Conservation (phyloP, 1,140 invertebrate species). For the Papilio helenus region DNA sequence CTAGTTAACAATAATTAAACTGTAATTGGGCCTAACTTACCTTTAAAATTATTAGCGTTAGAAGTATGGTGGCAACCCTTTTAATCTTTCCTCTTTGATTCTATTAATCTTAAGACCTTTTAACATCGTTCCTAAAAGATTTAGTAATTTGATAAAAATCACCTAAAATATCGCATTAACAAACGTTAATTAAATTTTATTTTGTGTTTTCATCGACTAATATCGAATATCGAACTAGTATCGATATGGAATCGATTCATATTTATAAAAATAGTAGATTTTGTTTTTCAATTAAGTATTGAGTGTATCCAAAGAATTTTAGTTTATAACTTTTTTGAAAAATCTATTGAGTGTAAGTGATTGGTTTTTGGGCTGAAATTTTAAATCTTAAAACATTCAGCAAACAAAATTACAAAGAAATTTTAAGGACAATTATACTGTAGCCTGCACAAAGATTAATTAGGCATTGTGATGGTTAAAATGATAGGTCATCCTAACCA, state of each 20-base stretch:
- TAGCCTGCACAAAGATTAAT: too few relatives aligned
- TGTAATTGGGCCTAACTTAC: background rate
- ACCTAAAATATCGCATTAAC: background rate
- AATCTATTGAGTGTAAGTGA: background rate
- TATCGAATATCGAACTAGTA: background rate
- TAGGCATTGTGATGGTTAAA: too few relatives aligned
- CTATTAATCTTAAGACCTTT: background rate
- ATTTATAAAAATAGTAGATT: background rate
- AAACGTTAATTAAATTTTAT: background rate
- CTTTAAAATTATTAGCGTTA: background rate
- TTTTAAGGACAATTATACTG: too few relatives aligned
- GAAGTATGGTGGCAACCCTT: constrained; percentile 5
- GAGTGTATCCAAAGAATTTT: constrained; percentile 2
- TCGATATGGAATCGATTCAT: constrained; percentile 4
- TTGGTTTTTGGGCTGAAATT: background rate
- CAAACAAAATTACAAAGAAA: background rate
- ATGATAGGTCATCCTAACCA: too few relatives aligned
- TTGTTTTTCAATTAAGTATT: background rate
- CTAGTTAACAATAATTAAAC: background rate
- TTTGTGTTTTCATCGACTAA: background rate
- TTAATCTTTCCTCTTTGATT: constrained; percentile 5
- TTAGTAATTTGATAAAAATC: background rate
- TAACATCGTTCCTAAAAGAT: background rate
- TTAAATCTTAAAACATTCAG: background rate
- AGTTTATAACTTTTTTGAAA: background rate